Conservation (phyloP, 2,113 vertebrate species). For the Oriolus oriolus region DNA sequence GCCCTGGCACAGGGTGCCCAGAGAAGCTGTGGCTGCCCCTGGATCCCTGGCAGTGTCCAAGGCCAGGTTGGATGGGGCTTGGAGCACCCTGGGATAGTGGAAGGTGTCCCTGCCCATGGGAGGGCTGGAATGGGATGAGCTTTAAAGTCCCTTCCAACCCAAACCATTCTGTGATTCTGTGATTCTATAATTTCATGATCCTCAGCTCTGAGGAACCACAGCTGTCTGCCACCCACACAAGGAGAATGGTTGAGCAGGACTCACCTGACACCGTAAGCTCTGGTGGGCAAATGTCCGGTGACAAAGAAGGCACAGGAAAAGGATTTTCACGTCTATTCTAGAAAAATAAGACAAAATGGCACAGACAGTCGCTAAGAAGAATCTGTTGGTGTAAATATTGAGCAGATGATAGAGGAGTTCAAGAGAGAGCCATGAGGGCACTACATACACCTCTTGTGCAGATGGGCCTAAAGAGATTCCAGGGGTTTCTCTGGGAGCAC, state of each 20-base stretch:
- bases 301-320: constrained; percentile 72
- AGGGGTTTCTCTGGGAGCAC: not conserved
- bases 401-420: not conserved
- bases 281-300: constrained; percentile 81
- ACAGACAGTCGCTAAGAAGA: not conserved
- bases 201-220: not conserved
- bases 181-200: not conserved
- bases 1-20: not conserved
- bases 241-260: not conserved
- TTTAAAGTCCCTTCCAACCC: not conserved
- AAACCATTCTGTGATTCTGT: not conserved
- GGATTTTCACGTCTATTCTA: constrained; percentile 80
- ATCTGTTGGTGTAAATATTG: not conserved
- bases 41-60: not conserved
- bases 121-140: rapidly evolving
- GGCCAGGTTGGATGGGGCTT: rapidly evolving
- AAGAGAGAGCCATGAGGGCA: not conserved
- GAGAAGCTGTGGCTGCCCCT: not conserved
- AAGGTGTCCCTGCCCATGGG: not conserved
- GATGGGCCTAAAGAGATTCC: not conserved
- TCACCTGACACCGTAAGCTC: constrained; percentile 77
- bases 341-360: not conserved
- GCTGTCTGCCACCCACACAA: not conserved
- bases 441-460: not conserved
- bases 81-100: rapidly evolving